These are phyloP conservation scores for Elanus axillaris DNA, from an alignment of 2,113 vertebrate genomes.

Conservation along the genomic window DNA sequence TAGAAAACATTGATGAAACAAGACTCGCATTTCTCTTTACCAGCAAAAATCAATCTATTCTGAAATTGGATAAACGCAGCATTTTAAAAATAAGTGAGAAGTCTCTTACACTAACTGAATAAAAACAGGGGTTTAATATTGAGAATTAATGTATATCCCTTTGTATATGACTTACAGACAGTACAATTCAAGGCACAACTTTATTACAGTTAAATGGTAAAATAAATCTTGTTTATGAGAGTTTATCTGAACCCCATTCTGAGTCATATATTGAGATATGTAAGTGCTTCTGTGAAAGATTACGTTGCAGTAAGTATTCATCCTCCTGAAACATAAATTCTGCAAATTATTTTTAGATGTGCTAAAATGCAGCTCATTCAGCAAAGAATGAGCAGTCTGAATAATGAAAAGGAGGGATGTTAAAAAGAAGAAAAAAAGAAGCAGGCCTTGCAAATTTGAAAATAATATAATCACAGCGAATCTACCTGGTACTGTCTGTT, in stretches of 20 bases:
- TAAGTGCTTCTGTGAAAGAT: conserved; percentile 14
- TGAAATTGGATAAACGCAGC: not conserved
- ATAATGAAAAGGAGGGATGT: not conserved
- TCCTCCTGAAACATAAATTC: conserved; percentile 24
- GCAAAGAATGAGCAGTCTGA: conserved; percentile 16
- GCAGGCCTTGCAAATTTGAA: not conserved
- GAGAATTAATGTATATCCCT: not conserved
- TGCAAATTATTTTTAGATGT: not conserved
- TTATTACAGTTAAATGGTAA: not conserved
- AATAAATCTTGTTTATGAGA: conserved; percentile 37
- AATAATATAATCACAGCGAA: not conserved
- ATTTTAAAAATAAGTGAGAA: not conserved
- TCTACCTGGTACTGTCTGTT: not conserved
- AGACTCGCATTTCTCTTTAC: not conserved
- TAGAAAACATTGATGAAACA: not conserved
- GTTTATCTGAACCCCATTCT: conserved; percentile 14
- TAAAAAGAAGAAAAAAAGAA: not conserved
- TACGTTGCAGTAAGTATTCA: conserved; percentile 14
- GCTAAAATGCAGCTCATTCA: conserved; percentile 20
- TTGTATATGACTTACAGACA: not conserved
- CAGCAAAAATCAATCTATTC: not conserved
- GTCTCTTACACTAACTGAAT: not conserved
- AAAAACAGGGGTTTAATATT: not conserved
- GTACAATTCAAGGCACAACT: not conserved
- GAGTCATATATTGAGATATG: not conserved